phyloP scores from a whole-genome alignment of 2,888 invertebrate genomes.

The Scaeva pyrastri region DNA sequence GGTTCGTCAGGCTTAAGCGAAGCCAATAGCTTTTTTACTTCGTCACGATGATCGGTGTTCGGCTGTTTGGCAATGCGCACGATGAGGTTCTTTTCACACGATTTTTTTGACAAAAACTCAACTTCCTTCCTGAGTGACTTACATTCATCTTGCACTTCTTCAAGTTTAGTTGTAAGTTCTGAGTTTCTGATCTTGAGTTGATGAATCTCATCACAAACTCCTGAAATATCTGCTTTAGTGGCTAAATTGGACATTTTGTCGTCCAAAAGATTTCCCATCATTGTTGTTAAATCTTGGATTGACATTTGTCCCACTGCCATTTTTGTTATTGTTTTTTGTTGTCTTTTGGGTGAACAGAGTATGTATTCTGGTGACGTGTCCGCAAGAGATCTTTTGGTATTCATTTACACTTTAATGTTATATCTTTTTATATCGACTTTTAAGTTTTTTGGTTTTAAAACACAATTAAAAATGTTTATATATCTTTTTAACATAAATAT shows the following conservation, averaged over 20 bases:
- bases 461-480: background rate
- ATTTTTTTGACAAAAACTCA: background rate
- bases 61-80: conserved; percentile 12
- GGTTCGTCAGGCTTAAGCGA: too few species aligned
- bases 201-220: background rate
- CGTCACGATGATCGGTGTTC: background rate
- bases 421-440: background rate
- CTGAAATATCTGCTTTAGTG: conserved; percentile 5
- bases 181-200: background rate
- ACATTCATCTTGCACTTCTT: conserved; percentile 2
- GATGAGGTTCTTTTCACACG: conserved; percentile 3
- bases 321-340: conserved; percentile 9
- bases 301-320: background rate
- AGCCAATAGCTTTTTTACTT: conserved; percentile 1
- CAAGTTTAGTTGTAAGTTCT: background rate
- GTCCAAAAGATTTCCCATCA: conserved; percentile 1
- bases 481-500: background rate
- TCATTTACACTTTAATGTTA: conserved; percentile 3
- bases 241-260: conserved; percentile 4
- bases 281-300: background rate
- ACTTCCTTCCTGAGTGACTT: background rate
- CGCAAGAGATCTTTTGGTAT: background rate
- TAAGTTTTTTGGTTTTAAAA: background rate
- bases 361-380: background rate
- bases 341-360: conserved; percentile 2